These are phyloP conservation scores for Ornithoptera priamus DNA, from an alignment of 2,888 invertebrate species.

Conservation along the genomic window DNA sequence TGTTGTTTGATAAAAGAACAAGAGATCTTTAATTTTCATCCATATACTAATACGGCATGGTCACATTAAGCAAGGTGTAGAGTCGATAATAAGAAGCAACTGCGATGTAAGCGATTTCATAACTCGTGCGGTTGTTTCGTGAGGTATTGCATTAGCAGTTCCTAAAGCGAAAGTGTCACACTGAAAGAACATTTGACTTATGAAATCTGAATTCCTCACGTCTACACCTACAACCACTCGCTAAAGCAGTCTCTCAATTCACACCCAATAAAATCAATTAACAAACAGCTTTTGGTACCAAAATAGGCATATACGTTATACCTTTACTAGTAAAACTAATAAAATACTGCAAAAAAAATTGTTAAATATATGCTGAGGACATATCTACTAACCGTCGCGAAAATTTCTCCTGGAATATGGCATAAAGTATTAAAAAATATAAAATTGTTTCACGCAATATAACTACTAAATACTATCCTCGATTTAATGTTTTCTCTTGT, in stretches of 20 bases:
- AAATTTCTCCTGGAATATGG: no score
- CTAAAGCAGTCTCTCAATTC: constrained; percentile 8
- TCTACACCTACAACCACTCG: constrained; percentile 2
- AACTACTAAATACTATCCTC: no score
- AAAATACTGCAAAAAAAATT: no score
- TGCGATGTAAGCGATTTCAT: constrained; percentile 36
- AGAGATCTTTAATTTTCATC: constrained; percentile 46
- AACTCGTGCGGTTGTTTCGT: constrained; percentile 37
- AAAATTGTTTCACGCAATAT: no score
- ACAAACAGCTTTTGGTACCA: constrained; percentile 10
- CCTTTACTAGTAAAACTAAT: neutral
- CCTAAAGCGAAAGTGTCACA: constrained; percentile 49
- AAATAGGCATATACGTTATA: constrained; percentile 10
- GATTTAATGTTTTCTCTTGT: no score
- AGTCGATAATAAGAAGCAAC: constrained; percentile 46
- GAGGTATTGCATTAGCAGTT: constrained; percentile 44
- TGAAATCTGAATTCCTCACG: constrained; percentile 15
- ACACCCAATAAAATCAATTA: constrained; percentile 15
- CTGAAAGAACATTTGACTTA: constrained; percentile 35
- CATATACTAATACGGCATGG: constrained; percentile 41
- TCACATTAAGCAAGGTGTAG: constrained; percentile 38
- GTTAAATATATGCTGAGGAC: no score
- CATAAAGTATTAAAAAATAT: no score
- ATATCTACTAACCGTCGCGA: no score
- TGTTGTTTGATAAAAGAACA: constrained; percentile 23